These are phyloP conservation scores for Capreolus pygargus DNA, from an alignment of 2,113 vertebrate genomes.

Conservation along the genomic window DNA sequence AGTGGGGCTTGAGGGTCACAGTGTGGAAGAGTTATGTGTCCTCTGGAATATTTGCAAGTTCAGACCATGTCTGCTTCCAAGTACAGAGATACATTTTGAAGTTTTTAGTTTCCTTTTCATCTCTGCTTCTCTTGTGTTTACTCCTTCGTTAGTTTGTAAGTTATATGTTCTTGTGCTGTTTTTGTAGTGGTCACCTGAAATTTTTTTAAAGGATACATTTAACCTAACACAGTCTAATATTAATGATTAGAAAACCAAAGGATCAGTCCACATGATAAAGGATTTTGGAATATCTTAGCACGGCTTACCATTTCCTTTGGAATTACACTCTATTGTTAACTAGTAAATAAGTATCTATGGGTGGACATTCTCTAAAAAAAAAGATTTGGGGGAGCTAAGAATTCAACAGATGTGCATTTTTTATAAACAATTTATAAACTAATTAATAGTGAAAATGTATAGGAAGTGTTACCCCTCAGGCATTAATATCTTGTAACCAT, in stretches of 20 bases:
- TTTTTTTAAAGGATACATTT: not conserved
- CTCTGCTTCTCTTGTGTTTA: not conserved
- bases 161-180: not conserved
- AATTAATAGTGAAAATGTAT: not conserved
- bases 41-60: not conserved
- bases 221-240: not conserved
- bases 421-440: not conserved
- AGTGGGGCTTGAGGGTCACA: not conserved
- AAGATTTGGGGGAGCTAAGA: not conserved
- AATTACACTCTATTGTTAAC: not conserved
- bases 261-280: not conserved
- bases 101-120: not conserved
- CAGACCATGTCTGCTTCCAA: not conserved
- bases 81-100: not conserved
- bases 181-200: not conserved
- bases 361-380: not conserved
- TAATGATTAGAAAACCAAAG: not conserved
- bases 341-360: not conserved
- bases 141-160: not conserved
- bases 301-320: not conserved
- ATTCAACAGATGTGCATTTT: not conserved
- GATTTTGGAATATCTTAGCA: slow-evolving; percentile 7
- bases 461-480: not conserved
- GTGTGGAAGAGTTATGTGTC: not conserved
- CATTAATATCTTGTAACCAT: not conserved